phyloP scores from a whole-genome alignment of 1,140 invertebrate species.

The Gonatopus flavifemur region DNA sequence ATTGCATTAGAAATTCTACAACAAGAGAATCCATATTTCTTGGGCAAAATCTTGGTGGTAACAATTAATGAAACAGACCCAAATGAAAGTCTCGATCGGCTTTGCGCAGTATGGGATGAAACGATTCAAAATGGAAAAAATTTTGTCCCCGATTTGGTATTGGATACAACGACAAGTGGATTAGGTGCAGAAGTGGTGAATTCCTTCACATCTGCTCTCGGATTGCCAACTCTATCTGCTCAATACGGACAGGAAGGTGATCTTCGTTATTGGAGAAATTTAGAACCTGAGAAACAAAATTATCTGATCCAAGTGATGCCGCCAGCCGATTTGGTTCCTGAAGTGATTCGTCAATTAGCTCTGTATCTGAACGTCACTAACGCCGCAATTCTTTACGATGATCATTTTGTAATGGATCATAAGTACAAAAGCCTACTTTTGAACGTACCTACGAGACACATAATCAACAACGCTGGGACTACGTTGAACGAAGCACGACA shows the following conservation, averaged over 20 bases:
- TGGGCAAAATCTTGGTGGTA: constrained; percentile 39
- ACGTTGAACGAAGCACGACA: constrained; percentile 57
- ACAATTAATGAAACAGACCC: constrained; percentile 38
- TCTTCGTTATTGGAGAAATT: constrained; percentile 74
- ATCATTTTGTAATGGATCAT: constrained; percentile 86
- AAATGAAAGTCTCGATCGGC: constrained; percentile 26
- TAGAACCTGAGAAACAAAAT: constrained; percentile 67
- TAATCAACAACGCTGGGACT: constrained; percentile 70
- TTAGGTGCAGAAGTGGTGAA: constrained; percentile 80
- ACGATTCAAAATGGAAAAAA: constrained; percentile 39
- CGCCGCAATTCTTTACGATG: constrained; percentile 87
- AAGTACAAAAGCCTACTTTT: constrained; percentile 87
- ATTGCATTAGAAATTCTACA: constrained; percentile 37
- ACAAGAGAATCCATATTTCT: constrained; percentile 30
- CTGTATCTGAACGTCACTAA: constrained; percentile 82
- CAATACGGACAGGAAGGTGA: constrained; percentile 83
- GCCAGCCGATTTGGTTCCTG: constrained; percentile 79
- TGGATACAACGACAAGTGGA: constrained; percentile 78
- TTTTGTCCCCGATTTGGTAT: constrained; percentile 72
- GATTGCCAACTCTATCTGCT: constrained; percentile 78
- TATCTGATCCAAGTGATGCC: constrained; percentile 74
- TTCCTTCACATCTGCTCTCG: constrained; percentile 75
- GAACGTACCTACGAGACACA: constrained; percentile 84
- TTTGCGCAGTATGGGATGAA: constrained; percentile 43
- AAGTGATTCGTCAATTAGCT: constrained; percentile 79